Percentiles rank a stretch among this genome's conserved stretches.
Evolutionary conservation across 2,113 vertebrate species (phyloP).

Genomic region (Canis aureus): DNA sequence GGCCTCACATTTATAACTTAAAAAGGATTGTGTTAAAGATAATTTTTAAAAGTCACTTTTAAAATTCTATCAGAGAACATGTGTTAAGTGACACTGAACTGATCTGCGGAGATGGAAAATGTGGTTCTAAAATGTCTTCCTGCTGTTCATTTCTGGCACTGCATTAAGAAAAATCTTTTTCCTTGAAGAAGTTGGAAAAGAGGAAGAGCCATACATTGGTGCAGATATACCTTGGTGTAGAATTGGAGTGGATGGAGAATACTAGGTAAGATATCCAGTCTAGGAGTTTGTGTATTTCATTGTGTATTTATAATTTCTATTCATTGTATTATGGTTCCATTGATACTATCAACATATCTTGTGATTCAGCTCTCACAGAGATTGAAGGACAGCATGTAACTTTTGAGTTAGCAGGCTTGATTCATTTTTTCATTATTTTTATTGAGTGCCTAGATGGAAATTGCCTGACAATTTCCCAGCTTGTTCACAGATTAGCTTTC

Average conservation of each 20-base stretch:
- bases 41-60: neutral
- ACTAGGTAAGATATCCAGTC: neutral
- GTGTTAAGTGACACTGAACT: neutral
- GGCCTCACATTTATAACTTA: neutral
- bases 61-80: neutral
- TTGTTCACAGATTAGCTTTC: conserved; percentile 10
- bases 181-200: conserved; percentile 2
- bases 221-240: neutral
- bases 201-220: neutral
- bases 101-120: neutral
- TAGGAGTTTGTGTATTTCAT: neutral
- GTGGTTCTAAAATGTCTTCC: neutral
- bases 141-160: neutral
- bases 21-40: neutral
- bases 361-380: neutral
- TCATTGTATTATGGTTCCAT: neutral
- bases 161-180: neutral
- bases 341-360: neutral
- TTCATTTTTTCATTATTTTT: neutral
- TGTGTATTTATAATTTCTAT: neutral
- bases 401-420: neutral
- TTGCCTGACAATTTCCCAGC: neutral
- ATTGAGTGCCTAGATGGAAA: neutral
- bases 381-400: neutral
- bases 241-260: neutral